A percentile compares a stretch with the other conserved stretches of the same genome.
phyloP scores from a whole-genome alignment of 2,888 invertebrate species.

The Cremastinae sp. region DNA sequence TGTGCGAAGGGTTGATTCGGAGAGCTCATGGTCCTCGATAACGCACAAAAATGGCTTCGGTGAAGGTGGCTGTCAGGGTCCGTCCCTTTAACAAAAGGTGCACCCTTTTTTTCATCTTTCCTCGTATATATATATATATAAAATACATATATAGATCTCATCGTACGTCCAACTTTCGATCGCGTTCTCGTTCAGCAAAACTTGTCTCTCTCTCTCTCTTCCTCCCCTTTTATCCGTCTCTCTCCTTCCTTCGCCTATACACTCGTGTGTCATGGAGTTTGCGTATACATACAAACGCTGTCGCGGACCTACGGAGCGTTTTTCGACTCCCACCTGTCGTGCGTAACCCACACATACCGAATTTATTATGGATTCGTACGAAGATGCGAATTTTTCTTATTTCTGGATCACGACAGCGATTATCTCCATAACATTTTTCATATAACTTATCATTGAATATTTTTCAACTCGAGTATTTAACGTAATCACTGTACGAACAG shows the following conservation, averaged over 20 bases:
- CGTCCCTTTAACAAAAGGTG: slow-evolving; percentile 95
- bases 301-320: slow-evolving; percentile 41
- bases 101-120: slow-evolving; percentile 21
- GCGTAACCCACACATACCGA: background rate
- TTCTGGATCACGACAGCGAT: too few species aligned
- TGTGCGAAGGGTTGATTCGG: slow-evolving; percentile 34
- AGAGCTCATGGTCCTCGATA: slow-evolving; percentile 69
- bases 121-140: slow-evolving; percentile 2
- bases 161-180: slow-evolving; percentile 28
- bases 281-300: slow-evolving; percentile 37
- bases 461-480: too few species aligned
- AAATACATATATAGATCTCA: background rate
- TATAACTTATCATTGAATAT: too few species aligned
- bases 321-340: slow-evolving; percentile 56
- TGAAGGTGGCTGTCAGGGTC: slow-evolving; percentile 95
- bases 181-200: slow-evolving; percentile 12
- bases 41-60: slow-evolving; percentile 88
- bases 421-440: too few species aligned
- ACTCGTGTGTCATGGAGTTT: slow-evolving; percentile 14
- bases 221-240: slow-evolving; percentile 6
- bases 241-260: background rate
- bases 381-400: too few species aligned
- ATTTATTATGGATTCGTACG: background rate
- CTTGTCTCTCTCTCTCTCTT: background rate
- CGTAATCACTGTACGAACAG: too few species aligned